A percentile compares a stretch with the other conserved stretches of the same genome.
These are phyloP conservation scores for Cephus nigrinus DNA, from an alignment of 2,888 invertebrate genomes.

Conservation along the genomic window DNA sequence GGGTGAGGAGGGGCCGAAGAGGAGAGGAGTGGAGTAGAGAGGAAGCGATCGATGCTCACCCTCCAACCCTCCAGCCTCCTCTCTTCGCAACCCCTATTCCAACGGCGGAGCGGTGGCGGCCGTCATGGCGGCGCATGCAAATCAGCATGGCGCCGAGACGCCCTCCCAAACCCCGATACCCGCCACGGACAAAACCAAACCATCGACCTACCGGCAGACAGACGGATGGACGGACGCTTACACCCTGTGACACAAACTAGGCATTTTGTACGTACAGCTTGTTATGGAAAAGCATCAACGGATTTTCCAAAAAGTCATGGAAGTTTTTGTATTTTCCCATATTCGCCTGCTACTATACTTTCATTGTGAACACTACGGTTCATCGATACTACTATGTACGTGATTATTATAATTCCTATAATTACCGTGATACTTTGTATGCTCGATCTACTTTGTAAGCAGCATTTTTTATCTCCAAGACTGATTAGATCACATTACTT, in stretches of 20 bases:
- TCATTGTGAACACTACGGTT: background rate
- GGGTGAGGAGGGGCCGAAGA: conserved; percentile 19
- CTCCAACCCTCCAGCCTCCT: conserved; percentile 50
- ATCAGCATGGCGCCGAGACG: conserved; percentile 72
- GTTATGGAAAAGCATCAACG: background rate
- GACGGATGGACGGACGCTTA: conserved; percentile 38
- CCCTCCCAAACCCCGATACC: conserved; percentile 54
- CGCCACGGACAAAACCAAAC: conserved; percentile 57
- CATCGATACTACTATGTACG: background rate
- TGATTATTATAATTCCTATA: background rate
- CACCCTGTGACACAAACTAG: conserved; percentile 49
- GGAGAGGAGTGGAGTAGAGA: conserved; percentile 41
- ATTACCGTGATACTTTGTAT: background rate
- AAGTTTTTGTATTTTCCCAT: background rate
- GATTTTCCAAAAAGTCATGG: background rate
- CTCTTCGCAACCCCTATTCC: conserved; percentile 33
- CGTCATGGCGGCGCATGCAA: conserved; percentile 74
- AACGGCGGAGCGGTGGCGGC: conserved; percentile 57
- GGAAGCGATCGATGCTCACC: conserved; percentile 71
- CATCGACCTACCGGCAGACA: conserved; percentile 59
- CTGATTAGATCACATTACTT: background rate
- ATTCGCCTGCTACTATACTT: background rate
- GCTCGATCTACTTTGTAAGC: background rate
- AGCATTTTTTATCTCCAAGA: background rate
- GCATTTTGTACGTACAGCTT: conserved; percentile 38